Evolutionary conservation across 2,888 invertebrate genomes (phyloP).

Genomic region (Ectemnius cavifrons): DNA sequence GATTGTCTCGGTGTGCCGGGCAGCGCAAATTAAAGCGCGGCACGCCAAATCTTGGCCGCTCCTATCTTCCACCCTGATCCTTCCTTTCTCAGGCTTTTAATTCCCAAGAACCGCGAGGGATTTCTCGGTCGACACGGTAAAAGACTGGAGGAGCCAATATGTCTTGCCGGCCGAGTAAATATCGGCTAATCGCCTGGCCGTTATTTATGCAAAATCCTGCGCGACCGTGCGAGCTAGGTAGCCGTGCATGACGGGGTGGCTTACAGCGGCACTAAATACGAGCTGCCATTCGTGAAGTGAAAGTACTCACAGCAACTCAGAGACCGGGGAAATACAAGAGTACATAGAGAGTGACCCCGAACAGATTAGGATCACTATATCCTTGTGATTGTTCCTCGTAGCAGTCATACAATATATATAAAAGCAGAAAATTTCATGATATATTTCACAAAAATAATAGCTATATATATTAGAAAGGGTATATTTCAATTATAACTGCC

Average conservation of each 20-base stretch:
- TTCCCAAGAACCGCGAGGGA: neutral
- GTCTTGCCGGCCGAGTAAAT: neutral
- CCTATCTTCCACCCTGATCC: neutral
- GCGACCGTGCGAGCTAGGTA: neutral
- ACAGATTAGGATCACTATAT: too few species aligned
- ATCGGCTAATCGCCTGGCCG: slow-evolving; percentile 2
- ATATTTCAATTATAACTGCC: neutral
- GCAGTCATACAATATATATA: too few species aligned
- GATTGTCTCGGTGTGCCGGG: neutral
- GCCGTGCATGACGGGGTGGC: too few species aligned
- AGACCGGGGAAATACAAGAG: too few species aligned
- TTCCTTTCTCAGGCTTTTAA: neutral
- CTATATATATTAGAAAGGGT: neutral
- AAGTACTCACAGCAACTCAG: too few species aligned
- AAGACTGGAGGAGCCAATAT: neutral
- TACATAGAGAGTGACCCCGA: too few species aligned
- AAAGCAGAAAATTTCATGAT: too few species aligned
- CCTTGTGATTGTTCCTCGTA: too few species aligned
- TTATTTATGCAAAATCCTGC: slow-evolving; percentile 1
- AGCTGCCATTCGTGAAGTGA: too few species aligned
- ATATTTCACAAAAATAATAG: too few species aligned
- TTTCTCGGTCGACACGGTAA: neutral
- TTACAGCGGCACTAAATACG: too few species aligned
- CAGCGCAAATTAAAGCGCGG: slow-evolving; percentile 31
- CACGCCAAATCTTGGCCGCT: slow-evolving; percentile 5